Base-by-base conservation (phyloP, 2,797 vertebrate species). In the Enteromius afrohamiltoni region DNA sequence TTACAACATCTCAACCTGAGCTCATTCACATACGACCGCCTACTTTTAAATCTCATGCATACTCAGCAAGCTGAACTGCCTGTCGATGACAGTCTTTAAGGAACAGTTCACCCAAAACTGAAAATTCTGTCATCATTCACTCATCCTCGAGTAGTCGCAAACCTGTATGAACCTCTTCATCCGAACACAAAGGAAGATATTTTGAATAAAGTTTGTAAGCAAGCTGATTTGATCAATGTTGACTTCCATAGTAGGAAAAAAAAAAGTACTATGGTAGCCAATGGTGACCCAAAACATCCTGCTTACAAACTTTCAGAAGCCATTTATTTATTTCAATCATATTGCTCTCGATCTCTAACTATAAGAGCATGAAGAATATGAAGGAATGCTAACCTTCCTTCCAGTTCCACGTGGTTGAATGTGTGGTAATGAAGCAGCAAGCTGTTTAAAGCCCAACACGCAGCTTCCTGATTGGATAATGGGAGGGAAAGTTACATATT, bases 371-470 rank as follows among this genome's bases (percentile, higher is more conserved):
- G 40, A 40, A 40, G 51, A 26, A 51, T 83, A 49, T 21, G 16
- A 19, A 74, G 14, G 3, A 58, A n/a, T 1, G 31, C 26, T 91
- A 47, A 98, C 98, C 97, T 96, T 86, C 92, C 92, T 1, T 96
- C 94, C 88, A 95, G 95, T 74, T 98, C 96, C 86, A 95, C 96
- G 68, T 92, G 89, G 21, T 91, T 92, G 80, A 93, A 91, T 83
- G 86, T 91, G 17, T 31, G 88, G 53, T 97, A 96, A 77, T 98
- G 96, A 79, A 97, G 90, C 58, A 98, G 90, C 83, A 99, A 95
- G 76, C 94, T 97, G 89, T 98, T 96, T 64, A 99, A 89, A 84
- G 98, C 96, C 97, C 96, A 97, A 88, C 98, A 97, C 0, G 97
- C 96, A n/a, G 97, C 96, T 86, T 97, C 97, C 98, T 99, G 90